Evolutionary conservation across 2,888 invertebrate genomes (phyloP).

Genomic region (Cantharis flavilabris): DNA sequence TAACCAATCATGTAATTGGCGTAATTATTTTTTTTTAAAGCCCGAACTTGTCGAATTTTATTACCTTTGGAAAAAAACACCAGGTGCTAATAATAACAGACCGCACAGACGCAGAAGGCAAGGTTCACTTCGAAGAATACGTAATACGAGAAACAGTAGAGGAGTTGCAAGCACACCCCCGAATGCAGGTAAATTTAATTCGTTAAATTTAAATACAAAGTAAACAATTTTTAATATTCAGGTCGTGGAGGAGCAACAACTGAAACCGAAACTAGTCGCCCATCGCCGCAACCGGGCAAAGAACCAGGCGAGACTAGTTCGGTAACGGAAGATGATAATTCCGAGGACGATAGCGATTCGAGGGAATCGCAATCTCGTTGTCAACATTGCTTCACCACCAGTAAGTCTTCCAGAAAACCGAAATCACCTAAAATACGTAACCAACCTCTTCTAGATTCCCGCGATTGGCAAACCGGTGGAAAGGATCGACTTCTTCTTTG

Average conservation of each 20-base stretch:
- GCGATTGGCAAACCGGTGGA: slow-evolving; percentile 75
- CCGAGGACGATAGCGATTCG: slow-evolving; percentile 94
- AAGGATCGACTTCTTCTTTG: slow-evolving; percentile 73
- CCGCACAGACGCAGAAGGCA: slow-evolving; percentile 90
- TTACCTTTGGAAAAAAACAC: slow-evolving; percentile 99
- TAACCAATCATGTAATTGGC: background rate
- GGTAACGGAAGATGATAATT: slow-evolving; percentile 85
- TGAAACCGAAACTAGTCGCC: slow-evolving; percentile 58
- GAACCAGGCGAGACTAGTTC: slow-evolving; percentile 76
- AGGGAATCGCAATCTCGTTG: slow-evolving; percentile 80
- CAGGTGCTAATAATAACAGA: slow-evolving; percentile 94
- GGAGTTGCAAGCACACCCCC: slow-evolving; percentile 61
- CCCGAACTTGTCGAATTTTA: slow-evolving; percentile 98
- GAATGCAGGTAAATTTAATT: slow-evolving; percentile 34
- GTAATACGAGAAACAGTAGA: slow-evolving; percentile 85
- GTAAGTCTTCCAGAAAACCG: slow-evolving; percentile 55
- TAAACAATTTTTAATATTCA: slow-evolving; percentile 3
- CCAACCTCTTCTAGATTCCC: slow-evolving; percentile 59
- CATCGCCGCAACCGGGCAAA: slow-evolving; percentile 68
- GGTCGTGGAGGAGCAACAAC: slow-evolving; percentile 47
- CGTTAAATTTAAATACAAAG: background rate
- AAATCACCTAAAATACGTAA: background rate
- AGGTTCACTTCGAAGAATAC: slow-evolving; percentile 83
- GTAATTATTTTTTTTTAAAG: slow-evolving; percentile 50
- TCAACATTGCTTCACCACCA: slow-evolving; percentile 75